Conservation (phyloP, 2,113 vertebrate species). For the Narcine bancroftii region DNA sequence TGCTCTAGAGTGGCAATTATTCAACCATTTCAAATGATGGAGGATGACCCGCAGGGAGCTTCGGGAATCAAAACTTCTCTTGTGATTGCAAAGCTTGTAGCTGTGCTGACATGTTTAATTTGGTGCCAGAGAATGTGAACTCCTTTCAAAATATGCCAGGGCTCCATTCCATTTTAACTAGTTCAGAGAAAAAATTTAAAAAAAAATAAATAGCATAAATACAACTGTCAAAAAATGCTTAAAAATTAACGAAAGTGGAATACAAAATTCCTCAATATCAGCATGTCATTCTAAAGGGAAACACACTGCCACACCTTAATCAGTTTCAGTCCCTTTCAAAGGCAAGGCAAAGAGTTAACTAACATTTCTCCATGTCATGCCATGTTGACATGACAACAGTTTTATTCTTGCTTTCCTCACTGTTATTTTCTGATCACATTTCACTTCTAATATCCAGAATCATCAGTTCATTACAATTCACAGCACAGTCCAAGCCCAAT, state of each 20-base stretch:
- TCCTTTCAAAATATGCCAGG: not conserved
- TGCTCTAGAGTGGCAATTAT: constrained; percentile 21
- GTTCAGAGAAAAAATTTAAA: not conserved
- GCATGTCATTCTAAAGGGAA: not conserved
- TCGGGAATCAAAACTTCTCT: not conserved
- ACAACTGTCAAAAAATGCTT: not conserved
- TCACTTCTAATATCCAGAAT: not conserved
- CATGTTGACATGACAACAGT: constrained; percentile 1
- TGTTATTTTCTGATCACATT: not conserved
- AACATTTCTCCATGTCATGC: not conserved
- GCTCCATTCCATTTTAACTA: not conserved
- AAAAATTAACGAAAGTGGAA: not conserved
- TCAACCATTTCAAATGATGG: not conserved
- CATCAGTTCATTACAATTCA: not conserved
- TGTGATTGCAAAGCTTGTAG: not conserved
- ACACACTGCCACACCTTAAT: not conserved
- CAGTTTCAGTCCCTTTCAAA: not conserved
- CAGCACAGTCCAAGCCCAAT: not conserved
- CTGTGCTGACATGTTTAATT: not conserved
- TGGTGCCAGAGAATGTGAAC: no score
- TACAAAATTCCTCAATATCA: not conserved
- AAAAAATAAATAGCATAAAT: not conserved
- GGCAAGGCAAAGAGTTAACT: not conserved
- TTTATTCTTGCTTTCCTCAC: not conserved
- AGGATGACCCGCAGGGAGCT: not conserved